Evolutionary conservation across 2,113 vertebrate species (phyloP).

Genomic region (Labeo rohita): DNA sequence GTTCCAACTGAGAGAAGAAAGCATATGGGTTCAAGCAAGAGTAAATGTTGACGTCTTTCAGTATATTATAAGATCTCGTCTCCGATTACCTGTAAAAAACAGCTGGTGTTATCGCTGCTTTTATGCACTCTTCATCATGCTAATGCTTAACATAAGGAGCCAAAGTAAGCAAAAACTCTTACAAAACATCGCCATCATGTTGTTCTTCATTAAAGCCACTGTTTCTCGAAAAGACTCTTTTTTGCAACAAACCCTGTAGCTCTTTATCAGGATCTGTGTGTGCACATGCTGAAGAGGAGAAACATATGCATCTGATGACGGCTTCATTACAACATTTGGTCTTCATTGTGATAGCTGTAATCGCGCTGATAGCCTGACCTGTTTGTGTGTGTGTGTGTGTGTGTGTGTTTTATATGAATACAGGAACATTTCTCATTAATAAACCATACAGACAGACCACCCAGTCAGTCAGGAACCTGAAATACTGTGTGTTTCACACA

Average conservation of each 20-base stretch:
- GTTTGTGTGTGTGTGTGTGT: slow-evolving; percentile 1
- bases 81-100: not conserved
- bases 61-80: not conserved
- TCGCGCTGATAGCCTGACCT: not conserved
- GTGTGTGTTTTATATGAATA: not conserved
- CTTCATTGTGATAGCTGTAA: slow-evolving; percentile 24
- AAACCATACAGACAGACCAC: not conserved
- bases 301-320: slow-evolving; percentile 13
- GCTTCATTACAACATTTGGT: slow-evolving; percentile 42
- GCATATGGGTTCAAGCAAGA: not conserved
- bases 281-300: slow-evolving; percentile 17
- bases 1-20: not conserved
- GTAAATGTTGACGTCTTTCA: not conserved
- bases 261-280: not conserved
- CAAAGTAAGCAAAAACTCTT: not conserved
- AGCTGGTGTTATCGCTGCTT: not conserved
- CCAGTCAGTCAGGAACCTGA: not conserved
- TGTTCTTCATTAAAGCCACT: slow-evolving; percentile 17
- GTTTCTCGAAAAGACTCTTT: not conserved
- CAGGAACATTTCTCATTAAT: slow-evolving; percentile 7
- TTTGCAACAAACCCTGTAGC: slow-evolving; percentile 23
- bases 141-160: slow-evolving; percentile 5
- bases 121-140: not conserved
- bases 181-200: not conserved
- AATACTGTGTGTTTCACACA: not conserved